Evolutionary conservation across 2,797 vertebrate genomes (phyloP), one percentile per base, ranked within the genome.

Genomic region (Crossoptilon crossoptilon): DNA sequence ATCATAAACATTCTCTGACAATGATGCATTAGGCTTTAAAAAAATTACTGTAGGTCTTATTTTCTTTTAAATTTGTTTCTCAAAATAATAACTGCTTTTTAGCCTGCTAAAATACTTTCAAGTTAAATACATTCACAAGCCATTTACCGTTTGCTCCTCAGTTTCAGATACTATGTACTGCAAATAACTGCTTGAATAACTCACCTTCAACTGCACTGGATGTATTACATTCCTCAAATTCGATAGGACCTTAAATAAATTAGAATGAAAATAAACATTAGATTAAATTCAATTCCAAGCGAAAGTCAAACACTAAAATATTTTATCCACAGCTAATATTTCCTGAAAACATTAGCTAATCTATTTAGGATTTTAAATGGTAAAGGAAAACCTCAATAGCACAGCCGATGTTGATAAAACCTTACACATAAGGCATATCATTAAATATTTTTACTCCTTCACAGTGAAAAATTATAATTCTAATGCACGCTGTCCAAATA

Each of bases 151-250:
- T 73, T 53, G 26, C 24, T 44, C 41, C 29, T 29, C 22, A 64
- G 37, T 53, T 84, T 74, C 23, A 69, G 18, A 17, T 72, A n/a
- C 10, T n/a, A 81, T 4, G 7, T 23, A 62, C 17, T 49, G 23
- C 10, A 76, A 70, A n/a, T 49, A 80, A 58, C 17, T 55, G 33
- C 16, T 29, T 73, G 3, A n/a, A n/a, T 4, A 94, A 93, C 97
- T 97, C 91, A 99, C 99, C 99, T 99, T 99, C 99, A 58, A 98
- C 98, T 77, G 98, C 98, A 83, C 98, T 98, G 41, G 99, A 98
- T 92, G 98, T 96, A 79, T 99, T 99, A 96, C 99, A 99, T 97
- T 99, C 99, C 97, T 99, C 99, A 98, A 99, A 99, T 95, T 99
- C 99, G 97, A 99, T 98, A 88, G 98, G 98, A 31, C 99, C 99